Base-by-base conservation (phyloP, 2,797 vertebrate genomes). In the Hybognathus amarus region DNA sequence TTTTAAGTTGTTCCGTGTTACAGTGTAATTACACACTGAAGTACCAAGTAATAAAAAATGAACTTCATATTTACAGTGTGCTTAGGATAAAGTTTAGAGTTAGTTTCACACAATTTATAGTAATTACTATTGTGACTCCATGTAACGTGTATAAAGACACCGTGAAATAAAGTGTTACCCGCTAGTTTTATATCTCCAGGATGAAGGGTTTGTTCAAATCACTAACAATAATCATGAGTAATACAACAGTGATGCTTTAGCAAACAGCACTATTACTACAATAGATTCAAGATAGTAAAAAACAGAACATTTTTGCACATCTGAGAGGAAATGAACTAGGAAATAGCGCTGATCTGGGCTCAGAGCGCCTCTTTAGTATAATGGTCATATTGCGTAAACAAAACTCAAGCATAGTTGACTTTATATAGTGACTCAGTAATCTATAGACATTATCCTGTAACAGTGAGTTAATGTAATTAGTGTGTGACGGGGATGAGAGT, bases 391-490 rank as follows among this genome's bases (percentile, higher is more conserved):
- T 63, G 56, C 20, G 1, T 40, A 80, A 80, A 71, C 36, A 59
- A 80, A 80, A 79, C 24, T n/a, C n/a, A 17, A 71, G 54, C 6
- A 40, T 18, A 17, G 67, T 17, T 63, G n/a, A 74, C 70, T 73
- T 38, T 13, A 30, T 42, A 54, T 27, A 45, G 52, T 64, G 24
- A 38, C 56, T 56, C 79, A 7, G 61, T 67, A 82, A 82, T 67
- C 80, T 64, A 45, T 45, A 17, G 45, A 22, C 70, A 52, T 38
- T 75, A 82, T 74, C 69, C 80, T 2, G 10, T 64, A 82, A 76
- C 80, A 67, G 67, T 68, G 61, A 68, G 71, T 76, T 76, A 67
- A 82, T 82, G 80, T 42, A 30, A 82, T 76, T 61, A 76, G 47
- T 33, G 80, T 66, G 45, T 66, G 45, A 42, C 30, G 45, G 27